Percentiles rank a stretch among this genome's conserved stretches.
Evolutionary conservation across 2,888 invertebrate species (phyloP).

Genomic region (Lordiphosa fenestrarum): DNA sequence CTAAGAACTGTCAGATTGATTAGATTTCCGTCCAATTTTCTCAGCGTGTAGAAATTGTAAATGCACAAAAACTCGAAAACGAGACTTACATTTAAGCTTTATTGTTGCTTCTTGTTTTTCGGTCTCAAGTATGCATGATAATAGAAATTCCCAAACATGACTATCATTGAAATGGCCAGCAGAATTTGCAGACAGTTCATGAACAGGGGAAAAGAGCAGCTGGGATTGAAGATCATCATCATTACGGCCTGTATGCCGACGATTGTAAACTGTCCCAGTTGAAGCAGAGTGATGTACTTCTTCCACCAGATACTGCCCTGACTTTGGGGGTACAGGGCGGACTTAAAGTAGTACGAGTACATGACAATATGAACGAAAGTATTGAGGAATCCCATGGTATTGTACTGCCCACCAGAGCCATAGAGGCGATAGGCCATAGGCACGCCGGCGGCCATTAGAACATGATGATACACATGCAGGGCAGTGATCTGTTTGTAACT

Average conservation of each 20-base stretch:
- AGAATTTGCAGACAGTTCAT: conserved; percentile 81
- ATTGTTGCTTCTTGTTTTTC: conserved; percentile 23
- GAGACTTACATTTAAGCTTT: neutral
- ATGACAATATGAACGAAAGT: conserved; percentile 81
- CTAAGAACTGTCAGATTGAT: too few species aligned
- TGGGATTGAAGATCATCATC: conserved; percentile 78
- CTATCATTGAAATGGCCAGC: conserved; percentile 81
- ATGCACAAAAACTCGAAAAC: neutral
- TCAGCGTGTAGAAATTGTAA: neutral
- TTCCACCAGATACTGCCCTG: conserved; percentile 81
- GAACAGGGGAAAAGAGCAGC: conserved; percentile 81
- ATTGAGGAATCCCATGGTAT: conserved; percentile 80
- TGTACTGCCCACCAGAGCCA: conserved; percentile 82
- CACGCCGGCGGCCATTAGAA: conserved; percentile 85
- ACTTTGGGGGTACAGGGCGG: conserved; percentile 80
- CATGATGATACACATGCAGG: conserved; percentile 93
- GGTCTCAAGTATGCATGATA: conserved; percentile 81
- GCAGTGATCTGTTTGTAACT: conserved; percentile 92
- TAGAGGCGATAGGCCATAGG: conserved; percentile 88
- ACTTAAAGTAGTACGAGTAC: conserved; percentile 81
- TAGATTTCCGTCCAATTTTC: neutral
- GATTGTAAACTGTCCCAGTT: conserved; percentile 83
- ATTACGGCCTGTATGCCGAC: conserved; percentile 83
- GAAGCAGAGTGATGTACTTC: conserved; percentile 81
- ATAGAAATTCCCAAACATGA: conserved; percentile 83